phyloP scores from a whole-genome alignment of 2,888 invertebrate genomes.

The Esperia sulphurella region DNA sequence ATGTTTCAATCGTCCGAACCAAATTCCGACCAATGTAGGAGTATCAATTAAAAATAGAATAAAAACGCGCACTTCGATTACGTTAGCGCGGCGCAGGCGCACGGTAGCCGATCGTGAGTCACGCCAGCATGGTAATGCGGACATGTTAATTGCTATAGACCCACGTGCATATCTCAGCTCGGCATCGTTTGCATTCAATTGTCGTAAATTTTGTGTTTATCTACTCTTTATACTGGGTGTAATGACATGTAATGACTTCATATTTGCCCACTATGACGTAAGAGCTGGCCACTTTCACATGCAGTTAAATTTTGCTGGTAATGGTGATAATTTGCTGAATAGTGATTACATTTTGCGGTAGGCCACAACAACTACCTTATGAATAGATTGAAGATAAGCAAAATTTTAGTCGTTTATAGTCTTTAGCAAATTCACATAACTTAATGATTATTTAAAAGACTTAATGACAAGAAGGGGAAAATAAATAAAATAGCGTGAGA shows the following conservation, averaged over 20 bases:
- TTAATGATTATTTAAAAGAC: too few species aligned
- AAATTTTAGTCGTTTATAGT: too few species aligned
- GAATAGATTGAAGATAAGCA: too few species aligned
- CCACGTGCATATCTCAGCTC: conserved; percentile 5
- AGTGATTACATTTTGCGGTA: too few species aligned
- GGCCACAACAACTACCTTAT: too few species aligned
- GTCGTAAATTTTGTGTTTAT: conserved; percentile 5
- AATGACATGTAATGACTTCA: background rate
- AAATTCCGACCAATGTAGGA: background rate
- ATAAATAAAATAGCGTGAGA: too few species aligned
- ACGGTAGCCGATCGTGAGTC: conserved; percentile 57
- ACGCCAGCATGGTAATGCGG: conserved; percentile 39
- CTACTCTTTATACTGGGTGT: background rate
- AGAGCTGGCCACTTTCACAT: too few species aligned
- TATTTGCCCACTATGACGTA: background rate
- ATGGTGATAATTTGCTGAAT: too few species aligned
- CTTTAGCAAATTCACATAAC: too few species aligned
- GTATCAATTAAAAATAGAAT: conserved; percentile 3
- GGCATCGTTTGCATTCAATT: conserved; percentile 5
- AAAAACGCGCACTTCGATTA: conserved; percentile 3
- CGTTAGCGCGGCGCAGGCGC: conserved; percentile 20
- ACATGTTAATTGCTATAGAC: conserved; percentile 49
- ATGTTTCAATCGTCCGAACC: too few species aligned
- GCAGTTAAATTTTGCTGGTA: too few species aligned
- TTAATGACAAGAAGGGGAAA: too few species aligned